Evolutionary conservation across 2,888 invertebrate genomes (phyloP).

Genomic region (Ennomos quercinarius): DNA sequence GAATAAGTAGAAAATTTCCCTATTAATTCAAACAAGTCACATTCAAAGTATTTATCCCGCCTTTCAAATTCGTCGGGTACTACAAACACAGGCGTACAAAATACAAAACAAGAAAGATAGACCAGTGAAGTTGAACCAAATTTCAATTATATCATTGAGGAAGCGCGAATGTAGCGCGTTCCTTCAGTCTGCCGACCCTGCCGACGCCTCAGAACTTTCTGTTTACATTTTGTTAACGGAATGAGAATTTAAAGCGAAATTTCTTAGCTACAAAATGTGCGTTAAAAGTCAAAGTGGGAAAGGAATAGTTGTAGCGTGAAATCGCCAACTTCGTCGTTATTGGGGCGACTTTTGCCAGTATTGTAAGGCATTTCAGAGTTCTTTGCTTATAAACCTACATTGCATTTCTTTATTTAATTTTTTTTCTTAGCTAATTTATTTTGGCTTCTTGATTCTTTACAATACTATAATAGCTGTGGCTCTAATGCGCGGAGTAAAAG

Average conservation of each 20-base stretch:
- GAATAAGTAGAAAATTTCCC: conserved; percentile 3
- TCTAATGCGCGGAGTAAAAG: no score
- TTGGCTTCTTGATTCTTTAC: not conserved
- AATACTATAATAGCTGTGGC: no score
- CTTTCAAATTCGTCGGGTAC: conserved; percentile 5
- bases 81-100: conserved; percentile 15
- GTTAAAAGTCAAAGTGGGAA: conserved; percentile 60
- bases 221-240: conserved; percentile 80
- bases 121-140: conserved; percentile 65
- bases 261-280: conserved; percentile 73
- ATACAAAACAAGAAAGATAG: conserved; percentile 55
- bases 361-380: conserved; percentile 20
- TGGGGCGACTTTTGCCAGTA: conserved; percentile 17
- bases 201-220: conserved; percentile 63
- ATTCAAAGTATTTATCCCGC: conserved; percentile 1
- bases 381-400: conserved; percentile 12
- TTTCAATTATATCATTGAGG: conserved; percentile 72
- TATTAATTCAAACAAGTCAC: conserved; percentile 1
- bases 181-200: conserved; percentile 48
- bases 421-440: no score
- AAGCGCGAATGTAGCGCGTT: conserved; percentile 56
- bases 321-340: conserved; percentile 45
- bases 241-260: conserved; percentile 78
- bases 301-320: conserved; percentile 62
- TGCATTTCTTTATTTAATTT: conserved; percentile 8